A percentile compares a stretch with the other conserved stretches of the same genome.
Conservation (phyloP, 2,797 vertebrate genomes). For the Typhlichthys subterraneus region DNA sequence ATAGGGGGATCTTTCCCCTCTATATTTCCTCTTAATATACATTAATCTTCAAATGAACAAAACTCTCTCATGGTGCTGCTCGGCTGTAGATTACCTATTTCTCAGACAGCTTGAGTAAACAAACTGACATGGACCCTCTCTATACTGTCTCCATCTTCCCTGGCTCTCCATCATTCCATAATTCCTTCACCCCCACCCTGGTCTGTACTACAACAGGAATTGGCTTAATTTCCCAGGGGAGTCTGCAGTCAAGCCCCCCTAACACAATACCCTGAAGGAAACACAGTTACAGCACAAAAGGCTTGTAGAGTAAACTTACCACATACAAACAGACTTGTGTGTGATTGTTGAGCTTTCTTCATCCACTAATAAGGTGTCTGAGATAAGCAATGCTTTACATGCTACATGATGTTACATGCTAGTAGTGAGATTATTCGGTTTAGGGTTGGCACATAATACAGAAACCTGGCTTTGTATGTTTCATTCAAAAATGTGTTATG, state of each 20-base stretch:
- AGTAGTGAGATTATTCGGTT: too few relatives aligned
- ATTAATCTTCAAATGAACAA: too few relatives aligned
- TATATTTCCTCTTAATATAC: too few relatives aligned
- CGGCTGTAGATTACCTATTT: constrained; percentile 48
- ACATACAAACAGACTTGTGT: too few relatives aligned
- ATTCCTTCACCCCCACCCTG: constrained; percentile 48
- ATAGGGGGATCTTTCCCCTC: too few relatives aligned
- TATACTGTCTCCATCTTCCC: constrained; percentile 8
- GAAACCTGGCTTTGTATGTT: too few relatives aligned
- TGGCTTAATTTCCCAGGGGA: constrained; percentile 69
- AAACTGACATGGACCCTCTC: constrained; percentile 34
- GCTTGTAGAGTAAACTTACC: background rate
- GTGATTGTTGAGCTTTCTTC: too few relatives aligned
- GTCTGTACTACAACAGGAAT: constrained; percentile 61
- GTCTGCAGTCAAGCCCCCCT: constrained; percentile 57
- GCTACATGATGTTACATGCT: too few relatives aligned
- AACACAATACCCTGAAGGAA: constrained; percentile 30
- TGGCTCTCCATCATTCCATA: constrained; percentile 27
- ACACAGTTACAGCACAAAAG: constrained; percentile 45
- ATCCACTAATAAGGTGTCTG: too few relatives aligned
- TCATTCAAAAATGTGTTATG: too few relatives aligned
- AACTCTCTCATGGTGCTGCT: background rate
- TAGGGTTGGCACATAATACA: too few relatives aligned
- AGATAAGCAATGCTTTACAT: too few relatives aligned
- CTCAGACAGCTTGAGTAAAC: constrained; percentile 48